Percentiles rank a stretch among this genome's conserved stretches.
These are phyloP conservation scores for Steinernema scapterisci DNA, from an alignment of 2,888 invertebrate genomes.

Conservation along the genomic window DNA sequence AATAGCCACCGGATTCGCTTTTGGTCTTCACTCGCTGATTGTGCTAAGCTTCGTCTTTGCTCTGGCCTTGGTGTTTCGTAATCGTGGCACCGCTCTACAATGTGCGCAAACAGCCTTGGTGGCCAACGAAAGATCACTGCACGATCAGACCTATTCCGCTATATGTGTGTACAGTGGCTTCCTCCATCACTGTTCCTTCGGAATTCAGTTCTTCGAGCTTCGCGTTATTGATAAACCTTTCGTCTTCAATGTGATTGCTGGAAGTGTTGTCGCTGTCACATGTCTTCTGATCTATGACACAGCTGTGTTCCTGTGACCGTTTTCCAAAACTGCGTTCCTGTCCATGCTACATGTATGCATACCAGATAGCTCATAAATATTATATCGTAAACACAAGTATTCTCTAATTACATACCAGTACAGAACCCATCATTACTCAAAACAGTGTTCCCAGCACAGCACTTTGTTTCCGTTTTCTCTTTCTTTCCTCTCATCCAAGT, in stretches of 20 bases:
- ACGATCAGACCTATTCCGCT: not conserved
- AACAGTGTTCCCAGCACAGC: too few species aligned
- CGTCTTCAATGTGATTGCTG: not conserved
- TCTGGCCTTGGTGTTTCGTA: not conserved
- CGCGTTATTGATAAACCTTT: not conserved
- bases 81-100: not conserved
- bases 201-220: not conserved
- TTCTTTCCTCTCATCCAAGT: too few species aligned
- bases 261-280: not conserved
- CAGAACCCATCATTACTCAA: too few species aligned
- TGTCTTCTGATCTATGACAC: not conserved
- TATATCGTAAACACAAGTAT: too few species aligned
- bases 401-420: too few species aligned
- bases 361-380: too few species aligned
- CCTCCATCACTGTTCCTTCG: not conserved
- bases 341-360: too few species aligned
- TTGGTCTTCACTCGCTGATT: not conserved
- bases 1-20: not conserved
- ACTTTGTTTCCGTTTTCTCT: too few species aligned
- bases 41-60: not conserved
- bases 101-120: not conserved
- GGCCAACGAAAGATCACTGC: not conserved
- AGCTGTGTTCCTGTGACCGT: not conserved
- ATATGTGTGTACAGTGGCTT: not conserved
- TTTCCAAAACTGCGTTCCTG: too few species aligned